These are phyloP conservation scores for Tetragonula clypearis DNA, from an alignment of 1,140 invertebrate genomes.

Conservation along the genomic window DNA sequence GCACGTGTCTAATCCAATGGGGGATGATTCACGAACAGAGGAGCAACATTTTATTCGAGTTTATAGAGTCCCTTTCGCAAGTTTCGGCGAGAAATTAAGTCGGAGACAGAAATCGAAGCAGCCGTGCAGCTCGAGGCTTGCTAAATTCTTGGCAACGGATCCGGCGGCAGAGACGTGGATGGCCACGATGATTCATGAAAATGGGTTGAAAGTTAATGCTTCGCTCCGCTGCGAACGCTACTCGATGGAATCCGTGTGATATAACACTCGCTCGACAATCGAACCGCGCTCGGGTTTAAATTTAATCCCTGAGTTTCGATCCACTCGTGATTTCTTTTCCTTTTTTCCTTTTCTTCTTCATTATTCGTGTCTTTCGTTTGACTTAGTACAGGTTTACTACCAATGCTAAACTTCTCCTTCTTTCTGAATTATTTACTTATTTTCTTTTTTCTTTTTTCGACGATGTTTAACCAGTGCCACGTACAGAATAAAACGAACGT, in stretches of 20 bases:
- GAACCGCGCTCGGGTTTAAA: slow-evolving; percentile 24
- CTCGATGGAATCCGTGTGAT: slow-evolving; percentile 28
- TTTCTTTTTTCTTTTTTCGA: too few relatives aligned
- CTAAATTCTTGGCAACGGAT: slow-evolving; percentile 40
- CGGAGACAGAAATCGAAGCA: not conserved
- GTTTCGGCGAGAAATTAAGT: slow-evolving; percentile 12
- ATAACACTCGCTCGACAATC: slow-evolving; percentile 36
- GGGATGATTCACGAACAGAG: slow-evolving; percentile 2
- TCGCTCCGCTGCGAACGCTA: not conserved
- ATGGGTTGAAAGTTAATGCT: slow-evolving; percentile 49
- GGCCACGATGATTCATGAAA: slow-evolving; percentile 42
- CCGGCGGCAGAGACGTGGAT: slow-evolving; percentile 22
- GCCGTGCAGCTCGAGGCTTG: not conserved
- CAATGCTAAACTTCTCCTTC: not conserved
- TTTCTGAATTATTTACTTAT: not conserved
- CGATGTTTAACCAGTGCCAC: too few relatives aligned
- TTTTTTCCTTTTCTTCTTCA: too few relatives aligned
- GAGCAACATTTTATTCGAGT: not conserved
- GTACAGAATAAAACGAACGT: too few relatives aligned
- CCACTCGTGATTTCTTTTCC: not conserved
- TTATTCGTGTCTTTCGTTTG: not conserved
- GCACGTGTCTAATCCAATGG: slow-evolving; percentile 5
- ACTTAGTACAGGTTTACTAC: not conserved
- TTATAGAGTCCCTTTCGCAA: not conserved
- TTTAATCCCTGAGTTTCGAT: slow-evolving; percentile 8